These are phyloP conservation scores for Dryadula phaetusa DNA, from an alignment of 2,888 invertebrate species.

Conservation along the genomic window DNA sequence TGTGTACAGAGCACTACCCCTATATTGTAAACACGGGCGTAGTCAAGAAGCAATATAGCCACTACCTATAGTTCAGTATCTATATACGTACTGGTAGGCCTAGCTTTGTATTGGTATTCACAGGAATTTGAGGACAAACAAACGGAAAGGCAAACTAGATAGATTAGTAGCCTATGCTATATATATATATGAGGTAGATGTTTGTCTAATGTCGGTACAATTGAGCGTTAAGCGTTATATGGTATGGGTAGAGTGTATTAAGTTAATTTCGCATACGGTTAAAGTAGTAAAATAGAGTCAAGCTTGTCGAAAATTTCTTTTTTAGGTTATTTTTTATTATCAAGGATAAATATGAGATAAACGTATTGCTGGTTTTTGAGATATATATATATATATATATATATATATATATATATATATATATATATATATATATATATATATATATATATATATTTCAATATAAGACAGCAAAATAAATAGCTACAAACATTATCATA, in stretches of 20 bases:
- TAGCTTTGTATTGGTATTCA: constrained; percentile 1
- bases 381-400: too few species aligned
- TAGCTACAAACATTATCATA: constrained; percentile 10
- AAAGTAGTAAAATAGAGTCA: neutral
- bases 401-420: too few species aligned
- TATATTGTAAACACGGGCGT: constrained; percentile 21
- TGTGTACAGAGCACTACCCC: constrained; percentile 24
- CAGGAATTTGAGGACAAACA: constrained; percentile 30
- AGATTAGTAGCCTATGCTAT: neutral
- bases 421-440: too few species aligned
- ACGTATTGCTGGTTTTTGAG: too few species aligned
- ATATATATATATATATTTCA: too few species aligned
- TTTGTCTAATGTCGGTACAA: neutral
- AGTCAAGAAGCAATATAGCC: constrained; percentile 28
- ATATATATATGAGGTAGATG: neutral
- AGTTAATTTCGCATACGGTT: neutral
- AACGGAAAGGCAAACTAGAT: constrained; percentile 19
- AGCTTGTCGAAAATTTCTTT: too few species aligned
- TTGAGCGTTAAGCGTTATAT: neutral
- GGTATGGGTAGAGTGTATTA: neutral
- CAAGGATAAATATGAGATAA: too few species aligned
- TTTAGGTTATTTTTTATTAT: too few species aligned
- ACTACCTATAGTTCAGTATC: constrained; percentile 5
- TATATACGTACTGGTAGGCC: constrained; percentile 9
- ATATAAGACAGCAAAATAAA: neutral